phyloP scores from a whole-genome alignment of 2,888 invertebrate genomes.

The Halocaridina rubra region DNA sequence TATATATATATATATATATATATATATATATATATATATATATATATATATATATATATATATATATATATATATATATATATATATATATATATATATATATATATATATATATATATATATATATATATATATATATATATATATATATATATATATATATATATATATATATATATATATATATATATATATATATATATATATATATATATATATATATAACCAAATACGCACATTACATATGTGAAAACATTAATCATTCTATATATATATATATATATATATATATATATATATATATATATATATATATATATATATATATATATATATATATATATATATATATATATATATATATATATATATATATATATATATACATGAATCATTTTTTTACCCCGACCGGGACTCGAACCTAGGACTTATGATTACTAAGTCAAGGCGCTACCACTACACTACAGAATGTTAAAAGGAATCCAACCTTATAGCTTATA shows the following conservation, averaged over 20 bases:
- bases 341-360: slow-evolving; percentile 21
- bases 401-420: no score
- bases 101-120: slow-evolving; percentile 24
- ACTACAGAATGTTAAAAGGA: no score
- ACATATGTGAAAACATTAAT: neutral
- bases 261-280: slow-evolving; percentile 25
- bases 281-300: slow-evolving; percentile 34
- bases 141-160: slow-evolving; percentile 24
- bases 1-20: neutral
- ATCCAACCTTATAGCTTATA: no score
- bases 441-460: no score
- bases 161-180: neutral
- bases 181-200: neutral
- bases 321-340: slow-evolving; percentile 31
- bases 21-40: neutral
- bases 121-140: slow-evolving; percentile 28
- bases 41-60: slow-evolving; percentile 11
- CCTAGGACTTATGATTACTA: no score
- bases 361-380: slow-evolving; percentile 26
- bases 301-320: slow-evolving; percentile 30
- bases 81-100: slow-evolving; percentile 40
- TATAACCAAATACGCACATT: neutral
- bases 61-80: slow-evolving; percentile 19
- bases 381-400: no score
- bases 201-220: neutral